Base-by-base conservation (phyloP, 2,113 vertebrate species). In the Morone chrysops region DNA sequence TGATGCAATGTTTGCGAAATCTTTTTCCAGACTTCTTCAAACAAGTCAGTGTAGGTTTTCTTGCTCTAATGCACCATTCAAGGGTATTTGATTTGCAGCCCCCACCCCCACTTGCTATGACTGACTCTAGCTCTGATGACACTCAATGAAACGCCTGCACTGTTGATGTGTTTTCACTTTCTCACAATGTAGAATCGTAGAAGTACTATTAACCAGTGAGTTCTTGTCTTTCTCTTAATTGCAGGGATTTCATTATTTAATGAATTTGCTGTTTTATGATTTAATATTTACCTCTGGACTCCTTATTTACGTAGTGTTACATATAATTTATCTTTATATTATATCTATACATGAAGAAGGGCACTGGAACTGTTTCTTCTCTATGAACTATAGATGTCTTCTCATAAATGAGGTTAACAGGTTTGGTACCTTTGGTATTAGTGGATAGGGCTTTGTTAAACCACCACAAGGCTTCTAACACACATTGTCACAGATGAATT, bases 1-100 rank as follows among this genome's bases (percentile, higher is more conserved):
- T 91, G 93, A 94, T 90, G 93, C 87, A 94, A 94, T n/a, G 40
- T 78, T 83, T 75, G 80, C 18, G 67, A 92, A 94, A 92, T 81
- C 40, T 65, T 72, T 91, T 87, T 71, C 66, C 59, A 84, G 80
- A 72, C 43, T 78, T 83, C 76, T 90, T 93, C 88, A 91, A 89
- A 89, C 75, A 62, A 81, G 62, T 16, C 68, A 51, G 45, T 63
- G 85, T 66, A 70, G 75, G 54, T 79, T 90, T 82, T 79, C 61
- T 72, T 11, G 13, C 82, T 79, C 69, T 85, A 77, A 87, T 82
- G 22, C 85, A 81, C 59, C 67, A 50, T 85, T 84, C 72, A 89
- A 63, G 56, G 54, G 54, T 75, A 43, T 86, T 75, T 88, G 78
- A 88, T 70, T 66, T 74, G 62, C 51, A 68, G 20, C 20, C 31